Evolutionary conservation across 2,888 invertebrate species (phyloP).

Genomic region (Xestia c-nigrum): DNA sequence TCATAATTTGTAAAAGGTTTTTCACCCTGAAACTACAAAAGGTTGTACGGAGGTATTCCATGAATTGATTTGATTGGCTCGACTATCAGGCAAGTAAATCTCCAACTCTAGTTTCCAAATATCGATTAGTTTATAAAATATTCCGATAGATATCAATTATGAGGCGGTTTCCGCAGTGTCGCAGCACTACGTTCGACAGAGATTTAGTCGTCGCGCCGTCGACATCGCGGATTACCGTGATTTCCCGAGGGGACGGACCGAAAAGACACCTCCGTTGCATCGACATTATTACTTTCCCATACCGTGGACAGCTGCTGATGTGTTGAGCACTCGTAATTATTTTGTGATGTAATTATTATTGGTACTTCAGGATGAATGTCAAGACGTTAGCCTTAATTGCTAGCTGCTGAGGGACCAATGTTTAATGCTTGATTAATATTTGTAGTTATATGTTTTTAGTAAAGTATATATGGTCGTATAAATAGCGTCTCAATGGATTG

Average conservation of each 20-base stretch:
- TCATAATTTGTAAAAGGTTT: background rate
- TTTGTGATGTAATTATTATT: slow-evolving; percentile 77
- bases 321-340: slow-evolving; percentile 81
- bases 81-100: background rate
- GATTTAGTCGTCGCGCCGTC: slow-evolving; percentile 85
- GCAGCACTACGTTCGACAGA: slow-evolving; percentile 82
- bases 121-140: slow-evolving; percentile 37
- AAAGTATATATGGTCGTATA: background rate
- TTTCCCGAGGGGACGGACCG: slow-evolving; percentile 89
- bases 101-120: background rate
- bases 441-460: background rate
- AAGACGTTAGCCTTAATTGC: slow-evolving; percentile 45
- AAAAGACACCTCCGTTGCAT: slow-evolving; percentile 89
- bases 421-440: background rate
- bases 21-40: background rate
- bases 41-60: background rate
- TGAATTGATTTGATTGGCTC: background rate
- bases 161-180: slow-evolving; percentile 29
- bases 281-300: slow-evolving; percentile 88
- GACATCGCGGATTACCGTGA: slow-evolving; percentile 88
- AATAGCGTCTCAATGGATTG: background rate
- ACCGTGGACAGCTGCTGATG: slow-evolving; percentile 79
- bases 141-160: slow-evolving; percentile 45
- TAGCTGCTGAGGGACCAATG: background rate
- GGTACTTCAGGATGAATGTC: slow-evolving; percentile 63